Evolutionary conservation across 23 tunicate genomes (phyloP).

Genomic region (Clavelina lepadiformis): DNA sequence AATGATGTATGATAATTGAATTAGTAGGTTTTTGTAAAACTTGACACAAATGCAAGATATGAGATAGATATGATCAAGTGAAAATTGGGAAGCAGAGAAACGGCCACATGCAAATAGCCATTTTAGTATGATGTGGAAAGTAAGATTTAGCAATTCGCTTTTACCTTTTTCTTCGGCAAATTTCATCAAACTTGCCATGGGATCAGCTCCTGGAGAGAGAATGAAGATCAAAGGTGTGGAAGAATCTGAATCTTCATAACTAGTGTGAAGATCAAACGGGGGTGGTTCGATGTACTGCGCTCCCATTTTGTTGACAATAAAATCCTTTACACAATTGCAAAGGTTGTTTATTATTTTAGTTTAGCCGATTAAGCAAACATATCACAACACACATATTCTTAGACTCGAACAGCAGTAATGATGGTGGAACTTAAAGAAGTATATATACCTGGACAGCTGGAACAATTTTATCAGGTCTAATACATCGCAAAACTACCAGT

Average conservation of each 20-base stretch:
- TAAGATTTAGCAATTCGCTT: too few relatives aligned
- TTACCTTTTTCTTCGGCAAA: constrained; percentile 90
- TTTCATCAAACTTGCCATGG: constrained; percentile 85
- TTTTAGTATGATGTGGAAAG: too few relatives aligned
- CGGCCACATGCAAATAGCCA: too few relatives aligned
- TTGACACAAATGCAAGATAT: neutral
- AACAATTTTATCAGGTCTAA: constrained; percentile 78
- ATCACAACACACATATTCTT: too few relatives aligned
- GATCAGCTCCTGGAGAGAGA: constrained; percentile 90
- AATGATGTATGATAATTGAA: too few relatives aligned
- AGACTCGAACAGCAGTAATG: too few relatives aligned
- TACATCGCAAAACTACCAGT: constrained; percentile 63
- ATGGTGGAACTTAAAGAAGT: too few relatives aligned
- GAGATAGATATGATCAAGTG: constrained; percentile 3
- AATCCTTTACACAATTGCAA: constrained; percentile 46
- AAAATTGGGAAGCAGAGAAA: too few relatives aligned
- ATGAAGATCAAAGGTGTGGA: constrained; percentile 86
- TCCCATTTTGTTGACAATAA: constrained; percentile 66
- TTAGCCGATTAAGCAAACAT: too few relatives aligned
- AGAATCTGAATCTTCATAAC: constrained; percentile 79
- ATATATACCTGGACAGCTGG: constrained; percentile 92
- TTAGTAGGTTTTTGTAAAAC: too few relatives aligned
- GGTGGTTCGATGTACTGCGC: constrained; percentile 80
- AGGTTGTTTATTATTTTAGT: too few relatives aligned
- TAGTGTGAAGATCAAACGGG: constrained; percentile 64